phyloP scores from a whole-genome alignment of 2,888 invertebrate genomes.

The Drosophila ustulata region DNA sequence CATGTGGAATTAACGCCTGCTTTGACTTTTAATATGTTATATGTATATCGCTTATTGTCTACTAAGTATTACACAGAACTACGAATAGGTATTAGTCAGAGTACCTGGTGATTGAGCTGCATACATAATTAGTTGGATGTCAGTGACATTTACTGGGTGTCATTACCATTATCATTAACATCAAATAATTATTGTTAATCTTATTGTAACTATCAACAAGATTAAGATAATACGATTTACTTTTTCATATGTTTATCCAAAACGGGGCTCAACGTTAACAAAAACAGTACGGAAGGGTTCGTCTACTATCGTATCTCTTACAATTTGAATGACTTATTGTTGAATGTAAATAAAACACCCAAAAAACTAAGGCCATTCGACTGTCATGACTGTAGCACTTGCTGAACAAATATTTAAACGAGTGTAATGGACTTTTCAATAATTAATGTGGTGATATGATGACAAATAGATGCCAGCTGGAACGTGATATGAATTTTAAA shows the following conservation, averaged over 20 bases:
- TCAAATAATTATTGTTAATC: not conserved
- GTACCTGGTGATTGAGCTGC: not conserved
- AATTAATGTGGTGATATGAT: slow-evolving; percentile 33
- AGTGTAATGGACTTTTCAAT: slow-evolving; percentile 56
- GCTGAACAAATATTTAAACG: slow-evolving; percentile 61
- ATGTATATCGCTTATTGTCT: slow-evolving; percentile 1
- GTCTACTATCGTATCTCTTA: not conserved
- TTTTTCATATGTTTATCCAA: not conserved
- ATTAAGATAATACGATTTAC: no score
- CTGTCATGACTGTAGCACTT: slow-evolving; percentile 25
- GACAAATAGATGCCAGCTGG: slow-evolving; percentile 52
- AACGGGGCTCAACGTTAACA: not conserved
- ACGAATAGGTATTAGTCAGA: not conserved
- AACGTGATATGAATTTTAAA: slow-evolving; percentile 61
- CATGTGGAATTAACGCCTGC: slow-evolving; percentile 15
- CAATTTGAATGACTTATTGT: slow-evolving; percentile 8
- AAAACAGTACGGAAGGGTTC: slow-evolving; percentile 1
- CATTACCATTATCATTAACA: not conserved
- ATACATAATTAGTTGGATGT: not conserved
- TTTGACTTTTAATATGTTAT: slow-evolving; percentile 34
- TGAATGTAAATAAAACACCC: slow-evolving; percentile 15
- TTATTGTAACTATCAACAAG: not conserved
- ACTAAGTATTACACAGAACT: not conserved
- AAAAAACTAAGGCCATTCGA: slow-evolving; percentile 40
- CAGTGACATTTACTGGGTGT: slow-evolving; percentile 2